Percentiles rank a stretch among this genome's conserved stretches.
phyloP scores from a whole-genome alignment of 1,140 invertebrate species.

The Panonychus citri region DNA sequence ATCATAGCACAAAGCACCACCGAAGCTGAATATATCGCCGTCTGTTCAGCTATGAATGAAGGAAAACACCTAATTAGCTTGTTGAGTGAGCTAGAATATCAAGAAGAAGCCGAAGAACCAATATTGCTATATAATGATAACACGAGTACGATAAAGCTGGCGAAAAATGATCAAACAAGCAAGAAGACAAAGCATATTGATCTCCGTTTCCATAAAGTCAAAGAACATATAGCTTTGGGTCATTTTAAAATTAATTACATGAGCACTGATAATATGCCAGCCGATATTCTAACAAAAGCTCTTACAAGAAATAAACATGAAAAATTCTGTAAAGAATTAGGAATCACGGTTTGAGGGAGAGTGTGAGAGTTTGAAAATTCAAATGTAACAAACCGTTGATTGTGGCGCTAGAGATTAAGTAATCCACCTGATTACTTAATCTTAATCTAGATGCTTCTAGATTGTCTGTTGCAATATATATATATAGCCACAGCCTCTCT shows the following conservation, averaged over 20 bases:
- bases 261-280: constrained; percentile 1
- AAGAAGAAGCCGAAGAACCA: neutral
- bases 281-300: constrained; percentile 12
- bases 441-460: too few relatives aligned
- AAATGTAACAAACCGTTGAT: too few relatives aligned
- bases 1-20: constrained; percentile 18
- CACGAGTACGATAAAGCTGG: constrained; percentile 2
- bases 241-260: constrained; percentile 11
- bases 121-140: constrained; percentile 16
- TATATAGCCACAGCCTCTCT: too few relatives aligned
- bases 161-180: neutral
- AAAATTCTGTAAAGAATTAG: too few relatives aligned
- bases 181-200: constrained; percentile 20
- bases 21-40: constrained; percentile 22
- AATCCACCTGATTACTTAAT: too few relatives aligned
- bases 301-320: neutral
- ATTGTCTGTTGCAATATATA: too few relatives aligned
- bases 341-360: too few relatives aligned
- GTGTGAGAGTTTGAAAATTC: too few relatives aligned
- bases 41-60: constrained; percentile 19
- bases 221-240: constrained; percentile 9
- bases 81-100: constrained; percentile 13
- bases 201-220: constrained; percentile 20
- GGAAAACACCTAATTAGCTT: constrained; percentile 17
- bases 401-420: too few relatives aligned